A percentile compares a stretch with the other conserved stretches of the same genome.
Conservation (phyloP, 2,888 invertebrate species). For the Eilema caniola region DNA sequence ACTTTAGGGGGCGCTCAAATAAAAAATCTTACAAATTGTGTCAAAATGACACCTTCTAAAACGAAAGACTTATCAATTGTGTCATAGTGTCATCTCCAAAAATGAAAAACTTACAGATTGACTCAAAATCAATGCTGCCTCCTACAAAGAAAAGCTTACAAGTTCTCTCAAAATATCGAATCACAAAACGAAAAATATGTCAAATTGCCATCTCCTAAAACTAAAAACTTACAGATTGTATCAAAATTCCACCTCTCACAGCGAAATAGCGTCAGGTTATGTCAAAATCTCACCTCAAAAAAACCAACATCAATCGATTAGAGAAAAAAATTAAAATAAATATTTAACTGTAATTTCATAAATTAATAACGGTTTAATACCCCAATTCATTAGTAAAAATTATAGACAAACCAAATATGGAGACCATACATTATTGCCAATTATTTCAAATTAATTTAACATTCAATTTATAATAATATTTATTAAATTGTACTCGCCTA, state of each 20-base stretch:
- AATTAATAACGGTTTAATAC: too few relatives aligned
- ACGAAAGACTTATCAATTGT: not conserved
- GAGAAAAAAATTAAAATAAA: not conserved
- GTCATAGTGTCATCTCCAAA: not conserved
- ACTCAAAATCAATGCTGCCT: not conserved
- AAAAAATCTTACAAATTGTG: not conserved
- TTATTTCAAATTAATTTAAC: not conserved
- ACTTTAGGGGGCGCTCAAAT: too few relatives aligned
- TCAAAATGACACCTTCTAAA: not conserved
- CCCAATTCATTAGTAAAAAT: not conserved
- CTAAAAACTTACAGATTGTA: not conserved
- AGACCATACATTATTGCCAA: not conserved
- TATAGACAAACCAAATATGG: not conserved
- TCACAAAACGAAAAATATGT: too few relatives aligned
- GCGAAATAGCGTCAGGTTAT: not conserved
- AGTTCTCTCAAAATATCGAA: not conserved
- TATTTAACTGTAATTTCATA: not conserved
- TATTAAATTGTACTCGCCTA: constrained; percentile 10
- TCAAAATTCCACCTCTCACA: not conserved
- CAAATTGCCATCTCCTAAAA: not conserved
- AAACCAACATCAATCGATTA: not conserved
- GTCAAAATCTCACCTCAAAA: not conserved
- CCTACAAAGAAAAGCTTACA: not conserved
- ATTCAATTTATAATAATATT: not conserved
- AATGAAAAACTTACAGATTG: not conserved